These are phyloP conservation scores for Phymorhynchus buccinoides DNA, from an alignment of 1,140 invertebrate species.

Conservation along the genomic window DNA sequence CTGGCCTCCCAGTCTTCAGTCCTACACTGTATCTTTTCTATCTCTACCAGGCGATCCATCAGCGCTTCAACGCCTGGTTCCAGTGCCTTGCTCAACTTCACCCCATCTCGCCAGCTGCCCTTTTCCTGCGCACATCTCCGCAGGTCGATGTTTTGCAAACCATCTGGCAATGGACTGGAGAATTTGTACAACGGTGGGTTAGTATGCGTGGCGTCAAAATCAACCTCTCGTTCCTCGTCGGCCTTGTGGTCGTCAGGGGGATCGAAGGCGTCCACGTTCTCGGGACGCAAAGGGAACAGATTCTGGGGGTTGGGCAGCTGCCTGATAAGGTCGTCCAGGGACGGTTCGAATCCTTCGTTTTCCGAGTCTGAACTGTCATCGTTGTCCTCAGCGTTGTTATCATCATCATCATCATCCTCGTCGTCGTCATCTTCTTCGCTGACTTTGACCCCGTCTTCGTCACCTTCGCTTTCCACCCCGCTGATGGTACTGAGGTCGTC, in stretches of 20 bases:
- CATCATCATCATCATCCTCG: conserved; percentile 50
- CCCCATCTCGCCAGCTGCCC: conserved; percentile 57
- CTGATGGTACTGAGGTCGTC: conserved; percentile 58
- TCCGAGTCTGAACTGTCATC: conserved; percentile 49
- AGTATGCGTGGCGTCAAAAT: conserved; percentile 61
- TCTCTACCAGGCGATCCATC: conserved; percentile 61
- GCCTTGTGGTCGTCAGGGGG: conserved; percentile 55
- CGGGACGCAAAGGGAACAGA: conserved; percentile 57
- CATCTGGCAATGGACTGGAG: conserved; percentile 52
- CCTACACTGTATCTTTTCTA: conserved; percentile 62
- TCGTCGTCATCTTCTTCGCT: neutral
- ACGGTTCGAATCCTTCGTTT: conserved; percentile 57
- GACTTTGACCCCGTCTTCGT: neutral
- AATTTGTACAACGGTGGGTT: conserved; percentile 62
- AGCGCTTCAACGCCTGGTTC: conserved; percentile 43
- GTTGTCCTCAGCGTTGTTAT: conserved; percentile 49
- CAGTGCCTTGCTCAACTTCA: conserved; percentile 21
- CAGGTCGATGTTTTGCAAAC: conserved; percentile 58
- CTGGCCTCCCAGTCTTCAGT: conserved; percentile 66
- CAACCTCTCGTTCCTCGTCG: conserved; percentile 57
- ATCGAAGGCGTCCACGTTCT: conserved; percentile 61
- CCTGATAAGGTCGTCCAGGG: conserved; percentile 54
- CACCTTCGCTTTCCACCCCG: conserved; percentile 43
- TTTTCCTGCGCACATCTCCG: conserved; percentile 54
- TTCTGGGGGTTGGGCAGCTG: conserved; percentile 47